Base-by-base conservation (phyloP, 2,797 vertebrate species). In the Muraenolepis orangiensis region DNA sequence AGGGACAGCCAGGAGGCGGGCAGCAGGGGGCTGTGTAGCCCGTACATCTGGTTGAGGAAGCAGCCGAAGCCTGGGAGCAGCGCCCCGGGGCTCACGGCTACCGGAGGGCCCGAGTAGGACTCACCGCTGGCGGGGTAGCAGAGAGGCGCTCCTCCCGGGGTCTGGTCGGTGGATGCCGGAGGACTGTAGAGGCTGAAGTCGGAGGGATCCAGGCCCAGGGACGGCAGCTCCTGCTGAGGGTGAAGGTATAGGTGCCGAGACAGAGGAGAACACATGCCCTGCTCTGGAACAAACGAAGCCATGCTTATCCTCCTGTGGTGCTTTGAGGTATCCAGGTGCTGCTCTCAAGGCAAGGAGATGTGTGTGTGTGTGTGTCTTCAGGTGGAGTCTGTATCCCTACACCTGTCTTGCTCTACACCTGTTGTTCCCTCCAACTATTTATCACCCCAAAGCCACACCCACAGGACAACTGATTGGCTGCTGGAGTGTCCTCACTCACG, bases 161-260 rank as follows among this genome's bases (percentile, higher is more conserved):
- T 3, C 7, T 70, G 91, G 28, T 94, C 95, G 6, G 94, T 93
- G 74, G 93, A 67, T 7, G 91, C 91, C 72, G 95, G 94, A 0
- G 95, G 93, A 4, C 95, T 94, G 90, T 96, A 97, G 66, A 97
- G 91, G 74, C 91, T 96, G 93, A 96, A 95, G 88, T 97, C 95
- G 0, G 93, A 94, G 20, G 94, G 90, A 10, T 97, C 95, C 77
- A 96, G 92, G 68, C 93, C 94, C 70, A 96, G 93, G 69, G 79
- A 95, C 34, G 93, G 93, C 76, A 95, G 95, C 34, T 85, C 82
- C 11, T 96, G 95, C 18, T 94, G 94, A 66, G 78, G 75, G 6
- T 77, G 74, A 1, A 51, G 8, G 6, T 77, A 74, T 1, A 51
- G 8, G 2, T 0, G 46, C 67, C 92, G 92, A 86, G 91, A 94